Evolutionary conservation across 2,888 invertebrate species (phyloP).

Genomic region (Pachliopta kotzebuea): DNA sequence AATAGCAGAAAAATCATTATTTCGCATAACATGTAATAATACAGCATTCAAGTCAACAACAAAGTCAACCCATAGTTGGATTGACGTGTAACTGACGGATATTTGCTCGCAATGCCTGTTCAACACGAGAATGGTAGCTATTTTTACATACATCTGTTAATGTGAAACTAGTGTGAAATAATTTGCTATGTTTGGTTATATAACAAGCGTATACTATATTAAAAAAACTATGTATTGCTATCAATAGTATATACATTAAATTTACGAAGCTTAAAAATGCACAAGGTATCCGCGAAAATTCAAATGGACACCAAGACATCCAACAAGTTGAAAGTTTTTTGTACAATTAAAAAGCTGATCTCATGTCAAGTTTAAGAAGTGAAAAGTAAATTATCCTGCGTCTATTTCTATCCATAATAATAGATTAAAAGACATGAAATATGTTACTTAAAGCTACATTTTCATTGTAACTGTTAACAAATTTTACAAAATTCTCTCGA

Average conservation of each 20-base stretch:
- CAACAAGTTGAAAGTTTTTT: neutral
- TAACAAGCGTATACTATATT: too few relatives aligned
- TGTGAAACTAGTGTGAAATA: conserved; percentile 5
- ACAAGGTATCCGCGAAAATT: neutral
- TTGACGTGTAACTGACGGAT: conserved; percentile 22
- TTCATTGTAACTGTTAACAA: neutral
- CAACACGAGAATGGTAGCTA: conserved; percentile 11
- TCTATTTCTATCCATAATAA: neutral
- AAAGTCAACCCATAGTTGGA: neutral
- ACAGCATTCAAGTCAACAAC: neutral
- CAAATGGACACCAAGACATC: neutral
- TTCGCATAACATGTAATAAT: conserved; percentile 1
- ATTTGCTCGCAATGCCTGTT: conserved; percentile 24
- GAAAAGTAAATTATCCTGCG: conserved; percentile 1
- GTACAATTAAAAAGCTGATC: neutral
- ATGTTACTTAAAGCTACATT: neutral
- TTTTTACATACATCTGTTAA: conserved; percentile 19
- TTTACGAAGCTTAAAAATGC: neutral
- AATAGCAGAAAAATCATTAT: neutral
- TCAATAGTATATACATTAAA: neutral
- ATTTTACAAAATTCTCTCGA: neutral
- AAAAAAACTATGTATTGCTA: neutral
- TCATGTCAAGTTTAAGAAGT: neutral
- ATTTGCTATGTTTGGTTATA: neutral
- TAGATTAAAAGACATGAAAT: neutral